Conservation (phyloP, 2,888 invertebrate genomes). For the Cryptocephalus primarius region DNA sequence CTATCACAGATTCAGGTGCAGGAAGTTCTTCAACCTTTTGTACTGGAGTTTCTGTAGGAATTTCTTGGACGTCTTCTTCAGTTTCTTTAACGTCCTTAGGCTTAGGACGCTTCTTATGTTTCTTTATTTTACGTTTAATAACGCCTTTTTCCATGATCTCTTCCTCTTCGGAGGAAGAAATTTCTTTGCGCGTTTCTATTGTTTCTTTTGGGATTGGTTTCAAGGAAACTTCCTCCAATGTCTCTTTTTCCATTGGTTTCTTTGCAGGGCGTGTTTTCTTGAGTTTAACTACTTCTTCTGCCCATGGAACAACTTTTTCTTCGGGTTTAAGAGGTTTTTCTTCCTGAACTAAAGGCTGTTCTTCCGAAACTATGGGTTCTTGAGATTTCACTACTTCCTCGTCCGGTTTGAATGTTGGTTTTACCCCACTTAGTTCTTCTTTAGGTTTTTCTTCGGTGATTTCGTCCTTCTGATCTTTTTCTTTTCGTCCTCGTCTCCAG, state of each 20-base stretch:
- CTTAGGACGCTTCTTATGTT: slow-evolving; percentile 8
- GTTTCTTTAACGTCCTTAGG: slow-evolving; percentile 16
- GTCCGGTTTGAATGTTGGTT: slow-evolving; percentile 6
- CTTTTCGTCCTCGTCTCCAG: slow-evolving; percentile 4
- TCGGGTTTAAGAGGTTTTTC: slow-evolving; percentile 13
- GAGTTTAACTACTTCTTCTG: slow-evolving; percentile 8
- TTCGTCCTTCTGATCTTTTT: slow-evolving; percentile 1
- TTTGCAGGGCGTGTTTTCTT: slow-evolving; percentile 4
- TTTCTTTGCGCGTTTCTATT: slow-evolving; percentile 1
- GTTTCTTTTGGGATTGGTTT: slow-evolving; percentile 21
- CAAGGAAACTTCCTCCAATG: slow-evolving; percentile 27
- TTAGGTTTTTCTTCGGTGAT: slow-evolving; percentile 4
- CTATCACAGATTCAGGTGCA: slow-evolving; percentile 31
- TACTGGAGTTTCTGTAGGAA: slow-evolving; percentile 27
- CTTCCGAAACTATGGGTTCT: not conserved
- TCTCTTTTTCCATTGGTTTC: slow-evolving; percentile 20
- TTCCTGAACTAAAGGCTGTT: slow-evolving; percentile 1
- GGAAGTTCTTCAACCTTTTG: slow-evolving; percentile 18
- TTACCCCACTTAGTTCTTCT: slow-evolving; percentile 8
- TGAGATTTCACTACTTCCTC: not conserved
- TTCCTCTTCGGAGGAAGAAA: slow-evolving; percentile 6
- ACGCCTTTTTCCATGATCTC: slow-evolving; percentile 3
- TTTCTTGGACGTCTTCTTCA: slow-evolving; percentile 25
- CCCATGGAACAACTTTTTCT: slow-evolving; percentile 12
- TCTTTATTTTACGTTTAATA: slow-evolving; percentile 17